These are phyloP conservation scores for Leucoptera coffeella DNA, from an alignment of 2,888 invertebrate species.

Conservation along the genomic window DNA sequence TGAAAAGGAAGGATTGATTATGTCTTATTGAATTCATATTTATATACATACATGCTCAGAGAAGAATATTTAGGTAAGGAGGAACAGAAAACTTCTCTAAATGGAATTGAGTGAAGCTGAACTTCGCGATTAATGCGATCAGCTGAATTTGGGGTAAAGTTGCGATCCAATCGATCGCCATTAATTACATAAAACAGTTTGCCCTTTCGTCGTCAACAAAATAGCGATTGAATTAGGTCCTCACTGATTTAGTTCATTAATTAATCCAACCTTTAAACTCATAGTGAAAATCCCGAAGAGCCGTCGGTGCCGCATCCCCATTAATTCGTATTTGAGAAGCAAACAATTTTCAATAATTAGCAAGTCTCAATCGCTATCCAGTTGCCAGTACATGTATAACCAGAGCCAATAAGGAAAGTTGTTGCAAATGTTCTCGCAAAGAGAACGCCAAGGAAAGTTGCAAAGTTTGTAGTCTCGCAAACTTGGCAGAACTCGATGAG, in stretches of 20 bases:
- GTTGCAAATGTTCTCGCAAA: slow-evolving; percentile 6
- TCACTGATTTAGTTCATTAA: no score
- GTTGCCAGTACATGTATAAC: no score
- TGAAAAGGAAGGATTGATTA: no score
- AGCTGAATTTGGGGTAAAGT: slow-evolving; percentile 31
- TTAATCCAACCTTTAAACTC: no score
- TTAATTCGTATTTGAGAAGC: no score
- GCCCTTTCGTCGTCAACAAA: slow-evolving; percentile 21
- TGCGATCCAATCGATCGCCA: slow-evolving; percentile 38
- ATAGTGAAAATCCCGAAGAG: neutral
- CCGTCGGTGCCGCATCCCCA: no score
- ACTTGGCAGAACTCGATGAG: slow-evolving; percentile 30
- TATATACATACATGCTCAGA: no score
- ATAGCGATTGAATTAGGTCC: slow-evolving; percentile 35
- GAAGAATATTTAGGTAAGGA: no score
- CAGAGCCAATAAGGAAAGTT: slow-evolving; percentile 16
- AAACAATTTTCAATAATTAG: slow-evolving; percentile 4
- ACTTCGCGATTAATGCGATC: slow-evolving; percentile 33
- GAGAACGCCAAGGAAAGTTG: slow-evolving; percentile 3
- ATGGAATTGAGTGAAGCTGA: no score
- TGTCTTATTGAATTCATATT: no score
- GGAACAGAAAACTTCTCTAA: no score
- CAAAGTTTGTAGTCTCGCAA: slow-evolving; percentile 7
- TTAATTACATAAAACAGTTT: slow-evolving; percentile 13
- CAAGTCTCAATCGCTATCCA: slow-evolving; percentile 1